Evolutionary conservation across 2,113 vertebrate species (phyloP).

Genomic region (Forbesichthys papilliferus): DNA sequence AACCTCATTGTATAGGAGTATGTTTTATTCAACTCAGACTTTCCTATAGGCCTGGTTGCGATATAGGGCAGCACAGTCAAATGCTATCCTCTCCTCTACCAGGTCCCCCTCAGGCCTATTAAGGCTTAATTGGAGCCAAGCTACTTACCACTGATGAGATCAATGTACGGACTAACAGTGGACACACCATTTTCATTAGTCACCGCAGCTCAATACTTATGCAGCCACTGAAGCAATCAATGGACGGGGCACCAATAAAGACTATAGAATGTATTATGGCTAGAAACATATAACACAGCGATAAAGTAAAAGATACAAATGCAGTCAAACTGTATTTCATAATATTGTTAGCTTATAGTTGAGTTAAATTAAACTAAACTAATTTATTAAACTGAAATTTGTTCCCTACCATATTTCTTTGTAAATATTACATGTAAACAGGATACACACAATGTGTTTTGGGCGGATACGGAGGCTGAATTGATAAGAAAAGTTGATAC

Average conservation of each 20-base stretch:
- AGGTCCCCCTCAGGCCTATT: constrained; percentile 39
- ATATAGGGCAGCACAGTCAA: neutral
- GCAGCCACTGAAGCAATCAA: constrained; percentile 43
- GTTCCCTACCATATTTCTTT: too few relatives aligned
- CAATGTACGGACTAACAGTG: constrained; percentile 52
- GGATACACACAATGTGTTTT: neutral
- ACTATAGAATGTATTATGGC: constrained; percentile 34
- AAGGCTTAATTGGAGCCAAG: constrained; percentile 62
- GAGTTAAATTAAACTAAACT: neutral
- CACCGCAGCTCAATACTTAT: constrained; percentile 56
- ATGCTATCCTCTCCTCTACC: constrained; percentile 15
- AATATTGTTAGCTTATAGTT: neutral
- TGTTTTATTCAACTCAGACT: too few relatives aligned
- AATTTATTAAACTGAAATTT: too few relatives aligned
- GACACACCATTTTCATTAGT: constrained; percentile 73
- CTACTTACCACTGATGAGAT: constrained; percentile 71
- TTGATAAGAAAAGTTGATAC: neutral
- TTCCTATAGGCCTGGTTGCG: too few relatives aligned
- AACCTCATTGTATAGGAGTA: too few relatives aligned
- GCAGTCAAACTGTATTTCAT: constrained; percentile 22
- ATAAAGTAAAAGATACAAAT: neutral
- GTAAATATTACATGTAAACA: neutral
- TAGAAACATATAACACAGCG: constrained; percentile 6
- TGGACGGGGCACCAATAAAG: constrained; percentile 34
- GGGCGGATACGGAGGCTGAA: constrained; percentile 1